Conservation (phyloP, 2,888 invertebrate species). For the Lasioglossum leucozonium region DNA sequence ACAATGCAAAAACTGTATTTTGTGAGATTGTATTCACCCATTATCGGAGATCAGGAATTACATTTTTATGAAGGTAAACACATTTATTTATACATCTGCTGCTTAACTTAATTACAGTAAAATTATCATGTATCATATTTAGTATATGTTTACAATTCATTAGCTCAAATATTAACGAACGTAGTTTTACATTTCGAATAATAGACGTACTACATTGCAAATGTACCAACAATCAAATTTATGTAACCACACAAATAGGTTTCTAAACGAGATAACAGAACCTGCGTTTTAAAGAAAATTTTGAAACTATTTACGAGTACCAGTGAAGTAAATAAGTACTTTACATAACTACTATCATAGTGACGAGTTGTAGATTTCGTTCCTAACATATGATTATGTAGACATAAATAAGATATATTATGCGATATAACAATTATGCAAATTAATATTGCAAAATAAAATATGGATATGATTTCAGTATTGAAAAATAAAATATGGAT, state of each 20-base stretch:
- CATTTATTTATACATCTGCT: neutral
- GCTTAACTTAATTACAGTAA: neutral
- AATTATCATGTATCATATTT: neutral
- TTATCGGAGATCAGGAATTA: neutral
- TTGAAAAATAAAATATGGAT: slow-evolving; percentile 6
- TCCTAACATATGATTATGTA: too few relatives aligned
- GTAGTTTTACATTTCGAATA: neutral
- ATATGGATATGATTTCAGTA: neutral
- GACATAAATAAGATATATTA: too few relatives aligned
- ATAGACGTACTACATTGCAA: neutral
- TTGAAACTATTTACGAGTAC: too few relatives aligned
- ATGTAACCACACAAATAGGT: too few relatives aligned
- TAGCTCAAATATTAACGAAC: neutral
- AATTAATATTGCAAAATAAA: neutral
- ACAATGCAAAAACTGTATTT: neutral
- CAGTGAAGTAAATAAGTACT: too few relatives aligned
- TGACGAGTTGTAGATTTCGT: too few relatives aligned
- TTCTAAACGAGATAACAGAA: too few relatives aligned
- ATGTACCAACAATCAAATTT: too few relatives aligned
- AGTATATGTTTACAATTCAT: neutral
- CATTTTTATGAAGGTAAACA: neutral
- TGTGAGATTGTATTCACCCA: neutral
- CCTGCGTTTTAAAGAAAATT: too few relatives aligned
- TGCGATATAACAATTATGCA: too few relatives aligned
- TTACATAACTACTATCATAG: too few relatives aligned